Conservation (phyloP, 2,797 vertebrate species). For the Falco biarmicus region DNA sequence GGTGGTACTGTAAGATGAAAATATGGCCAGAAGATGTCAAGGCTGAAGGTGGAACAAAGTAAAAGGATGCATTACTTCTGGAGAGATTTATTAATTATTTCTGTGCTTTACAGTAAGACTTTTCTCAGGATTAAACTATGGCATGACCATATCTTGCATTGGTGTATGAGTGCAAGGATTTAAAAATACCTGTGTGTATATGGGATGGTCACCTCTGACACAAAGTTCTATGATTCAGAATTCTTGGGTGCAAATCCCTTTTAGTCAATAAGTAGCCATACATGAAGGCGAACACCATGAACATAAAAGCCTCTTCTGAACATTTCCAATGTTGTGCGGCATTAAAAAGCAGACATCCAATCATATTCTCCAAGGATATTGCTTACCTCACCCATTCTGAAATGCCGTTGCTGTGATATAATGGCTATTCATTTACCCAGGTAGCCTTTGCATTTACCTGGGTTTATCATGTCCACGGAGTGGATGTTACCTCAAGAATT, state of each 20-base stretch:
- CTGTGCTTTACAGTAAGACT: not conserved
- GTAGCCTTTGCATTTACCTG: not conserved
- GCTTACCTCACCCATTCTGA: not conserved
- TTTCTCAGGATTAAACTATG: not conserved
- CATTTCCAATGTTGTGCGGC: not conserved
- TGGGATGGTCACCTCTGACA: not conserved
- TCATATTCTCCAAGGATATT: not conserved
- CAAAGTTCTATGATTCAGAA: not conserved
- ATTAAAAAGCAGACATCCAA: not conserved
- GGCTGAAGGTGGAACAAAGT: not conserved
- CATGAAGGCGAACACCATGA: not conserved
- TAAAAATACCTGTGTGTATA: not conserved
- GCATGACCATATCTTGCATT: not conserved
- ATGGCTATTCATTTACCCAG: not conserved
- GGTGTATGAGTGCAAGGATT: not conserved
- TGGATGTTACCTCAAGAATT: not conserved
- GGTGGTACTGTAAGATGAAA: not conserved
- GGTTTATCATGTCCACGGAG: not conserved
- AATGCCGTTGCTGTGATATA: not conserved
- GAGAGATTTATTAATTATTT: not conserved
- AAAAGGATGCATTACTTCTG: not conserved
- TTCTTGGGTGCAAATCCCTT: not conserved
- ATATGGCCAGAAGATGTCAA: not conserved
- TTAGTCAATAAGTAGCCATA: not conserved
- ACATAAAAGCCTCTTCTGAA: not conserved